Evolutionary conservation across 2,797 vertebrate species (phyloP).

Genomic region (Acrocephalus scirpaceus): DNA sequence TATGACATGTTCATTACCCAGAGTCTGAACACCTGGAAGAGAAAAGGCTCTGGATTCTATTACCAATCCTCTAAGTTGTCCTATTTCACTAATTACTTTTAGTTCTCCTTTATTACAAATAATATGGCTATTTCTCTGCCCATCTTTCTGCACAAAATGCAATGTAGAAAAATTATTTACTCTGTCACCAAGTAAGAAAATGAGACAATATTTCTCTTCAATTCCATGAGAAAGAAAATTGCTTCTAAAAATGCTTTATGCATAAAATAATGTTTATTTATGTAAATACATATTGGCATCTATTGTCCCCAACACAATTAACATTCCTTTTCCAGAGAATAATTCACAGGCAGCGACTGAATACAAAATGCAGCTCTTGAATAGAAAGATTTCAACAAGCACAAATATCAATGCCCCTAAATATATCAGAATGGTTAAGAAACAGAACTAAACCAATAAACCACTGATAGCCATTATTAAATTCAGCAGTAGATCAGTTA

Average conservation of each 20-base stretch:
- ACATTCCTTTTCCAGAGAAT: not conserved
- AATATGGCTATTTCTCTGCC: not conserved
- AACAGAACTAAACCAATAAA: not conserved
- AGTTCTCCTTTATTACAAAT: constrained; percentile 3
- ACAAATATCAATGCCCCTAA: not conserved
- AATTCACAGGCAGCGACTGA: not conserved
- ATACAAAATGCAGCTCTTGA: not conserved
- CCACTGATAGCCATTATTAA: not conserved
- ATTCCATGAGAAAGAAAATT: not conserved
- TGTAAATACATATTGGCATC: not conserved
- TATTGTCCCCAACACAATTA: constrained; percentile 4
- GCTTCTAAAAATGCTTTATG: not conserved
- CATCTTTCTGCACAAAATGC: not conserved
- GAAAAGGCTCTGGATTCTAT: constrained; percentile 45
- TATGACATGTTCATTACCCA: constrained; percentile 47
- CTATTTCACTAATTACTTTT: constrained; percentile 24
- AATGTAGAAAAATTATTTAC: not conserved
- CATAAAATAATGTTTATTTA: not conserved
- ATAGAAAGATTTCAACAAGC: not conserved
- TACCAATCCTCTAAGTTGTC: not conserved
- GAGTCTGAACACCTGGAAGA: constrained; percentile 47
- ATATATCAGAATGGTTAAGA: not conserved
- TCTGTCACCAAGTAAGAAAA: not conserved
- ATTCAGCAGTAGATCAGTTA: not conserved
- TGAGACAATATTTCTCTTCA: not conserved